These are phyloP conservation scores for Xestia c-nigrum DNA, from an alignment of 2,888 invertebrate species.

Conservation along the genomic window DNA sequence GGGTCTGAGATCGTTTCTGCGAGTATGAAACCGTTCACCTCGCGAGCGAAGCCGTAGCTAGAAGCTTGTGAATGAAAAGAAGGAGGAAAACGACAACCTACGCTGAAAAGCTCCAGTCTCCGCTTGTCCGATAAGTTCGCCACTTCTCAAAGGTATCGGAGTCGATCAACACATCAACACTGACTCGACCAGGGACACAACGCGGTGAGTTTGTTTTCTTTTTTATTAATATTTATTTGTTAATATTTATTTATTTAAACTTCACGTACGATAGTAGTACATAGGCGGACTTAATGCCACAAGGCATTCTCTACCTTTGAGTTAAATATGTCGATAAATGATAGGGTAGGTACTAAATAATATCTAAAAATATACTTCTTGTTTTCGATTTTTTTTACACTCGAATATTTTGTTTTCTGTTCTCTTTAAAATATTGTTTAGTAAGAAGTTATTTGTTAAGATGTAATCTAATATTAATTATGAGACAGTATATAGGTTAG, in stretches of 20 bases:
- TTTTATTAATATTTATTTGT: too few species aligned
- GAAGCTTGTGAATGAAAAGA: not conserved
- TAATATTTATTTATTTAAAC: too few species aligned
- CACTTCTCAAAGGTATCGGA: not conserved
- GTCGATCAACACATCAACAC: not conserved
- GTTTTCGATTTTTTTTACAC: too few species aligned
- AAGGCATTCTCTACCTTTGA: too few species aligned
- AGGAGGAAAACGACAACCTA: not conserved
- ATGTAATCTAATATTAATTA: not conserved
- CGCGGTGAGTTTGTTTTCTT: not conserved
- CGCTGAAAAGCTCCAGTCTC: not conserved
- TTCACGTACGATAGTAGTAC: too few species aligned
- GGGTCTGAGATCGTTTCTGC: too few species aligned
- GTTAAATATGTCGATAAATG: too few species aligned
- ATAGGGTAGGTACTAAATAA: too few species aligned
- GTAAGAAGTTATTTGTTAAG: not conserved
- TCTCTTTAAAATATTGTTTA: not conserved
- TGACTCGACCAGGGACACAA: not conserved
- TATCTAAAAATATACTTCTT: too few species aligned
- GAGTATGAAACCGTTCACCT: not conserved
- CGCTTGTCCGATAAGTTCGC: not conserved
- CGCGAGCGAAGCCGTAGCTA: not conserved
- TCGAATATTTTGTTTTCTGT: too few species aligned
- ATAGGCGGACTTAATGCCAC: too few species aligned
- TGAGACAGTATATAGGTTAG: not conserved